phyloP scores from a whole-genome alignment of 2,888 invertebrate genomes.

The Ashinkailepas kermadecensis region DNA sequence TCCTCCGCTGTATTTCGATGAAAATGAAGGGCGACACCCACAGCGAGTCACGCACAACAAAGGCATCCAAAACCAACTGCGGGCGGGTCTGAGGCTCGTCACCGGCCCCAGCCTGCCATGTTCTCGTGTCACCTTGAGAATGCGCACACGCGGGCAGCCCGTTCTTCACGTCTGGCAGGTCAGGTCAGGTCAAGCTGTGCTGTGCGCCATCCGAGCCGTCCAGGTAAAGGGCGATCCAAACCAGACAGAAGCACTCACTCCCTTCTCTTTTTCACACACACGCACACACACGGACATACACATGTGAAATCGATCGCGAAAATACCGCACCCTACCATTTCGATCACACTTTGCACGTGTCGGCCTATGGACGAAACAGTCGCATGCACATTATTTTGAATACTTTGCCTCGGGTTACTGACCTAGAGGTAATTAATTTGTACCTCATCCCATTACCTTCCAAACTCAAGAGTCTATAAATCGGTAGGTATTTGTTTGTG shows the following conservation, averaged over 20 bases:
- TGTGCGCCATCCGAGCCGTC: too few species aligned
- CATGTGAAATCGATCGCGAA: not conserved
- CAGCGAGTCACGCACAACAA: not conserved
- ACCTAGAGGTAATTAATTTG: not conserved
- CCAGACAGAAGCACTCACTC: too few species aligned
- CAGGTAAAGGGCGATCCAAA: too few species aligned
- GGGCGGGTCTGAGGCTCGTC: too few species aligned
- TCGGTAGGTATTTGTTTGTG: too few species aligned
- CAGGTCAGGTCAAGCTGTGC: too few species aligned
- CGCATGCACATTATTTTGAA: not conserved
- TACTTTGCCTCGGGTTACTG: not conserved
- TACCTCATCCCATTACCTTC: not conserved
- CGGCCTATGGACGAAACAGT: not conserved
- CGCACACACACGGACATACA: not conserved
- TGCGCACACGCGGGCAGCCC: not conserved
- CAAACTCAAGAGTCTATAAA: not conserved
- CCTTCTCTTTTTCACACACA: not conserved
- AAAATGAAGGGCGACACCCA: not conserved
- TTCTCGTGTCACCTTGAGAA: not conserved
- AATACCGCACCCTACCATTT: not conserved
- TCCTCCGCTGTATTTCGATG: constrained; percentile 1
- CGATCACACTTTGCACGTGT: not conserved
- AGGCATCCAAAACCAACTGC: not conserved
- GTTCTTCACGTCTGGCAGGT: too few species aligned
- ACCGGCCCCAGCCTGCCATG: not conserved